Conservation (phyloP, 2,113 vertebrate species). For the Dunckerocampus dactyliophorus region DNA sequence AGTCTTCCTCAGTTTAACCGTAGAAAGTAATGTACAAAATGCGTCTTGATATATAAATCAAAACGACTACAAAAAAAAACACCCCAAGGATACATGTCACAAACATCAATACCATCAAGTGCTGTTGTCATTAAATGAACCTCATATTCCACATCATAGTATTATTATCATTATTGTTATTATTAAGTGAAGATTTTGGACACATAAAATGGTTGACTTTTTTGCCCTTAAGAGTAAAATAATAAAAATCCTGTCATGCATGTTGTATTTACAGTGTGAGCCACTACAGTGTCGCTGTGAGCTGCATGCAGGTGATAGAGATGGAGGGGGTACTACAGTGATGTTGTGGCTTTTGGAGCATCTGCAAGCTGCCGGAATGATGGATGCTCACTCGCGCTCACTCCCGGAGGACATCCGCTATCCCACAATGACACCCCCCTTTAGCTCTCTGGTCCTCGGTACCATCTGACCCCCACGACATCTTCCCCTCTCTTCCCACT, state of each 20-base stretch:
- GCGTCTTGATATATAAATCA: slow-evolving; percentile 42
- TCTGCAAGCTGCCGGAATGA: slow-evolving; percentile 47
- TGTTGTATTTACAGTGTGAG: slow-evolving; percentile 48
- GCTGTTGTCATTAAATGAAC: slow-evolving; percentile 50
- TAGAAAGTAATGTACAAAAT: slow-evolving; percentile 68
- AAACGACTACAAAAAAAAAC: slow-evolving; percentile 39
- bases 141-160: slow-evolving; percentile 29
- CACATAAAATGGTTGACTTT: not conserved
- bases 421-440: slow-evolving; percentile 18
- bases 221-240: not conserved
- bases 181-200: not conserved
- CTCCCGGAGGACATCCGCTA: slow-evolving; percentile 45
- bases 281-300: slow-evolving; percentile 16
- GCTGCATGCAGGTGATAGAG: not conserved
- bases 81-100: slow-evolving; percentile 48
- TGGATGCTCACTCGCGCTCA: slow-evolving; percentile 46
- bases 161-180: slow-evolving; percentile 7
- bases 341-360: slow-evolving; percentile 42
- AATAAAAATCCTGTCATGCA: slow-evolving; percentile 37
- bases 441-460: slow-evolving; percentile 26
- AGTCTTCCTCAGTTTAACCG: slow-evolving; percentile 46
- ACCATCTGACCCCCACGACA: slow-evolving; percentile 11
- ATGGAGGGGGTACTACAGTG: too few species aligned
- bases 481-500: slow-evolving; percentile 9
- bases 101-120: slow-evolving; percentile 63